Evolutionary conservation across 2,888 invertebrate genomes (phyloP), one percentile per base, ranked within the genome.

Genomic region (Heliconius sara): DNA sequence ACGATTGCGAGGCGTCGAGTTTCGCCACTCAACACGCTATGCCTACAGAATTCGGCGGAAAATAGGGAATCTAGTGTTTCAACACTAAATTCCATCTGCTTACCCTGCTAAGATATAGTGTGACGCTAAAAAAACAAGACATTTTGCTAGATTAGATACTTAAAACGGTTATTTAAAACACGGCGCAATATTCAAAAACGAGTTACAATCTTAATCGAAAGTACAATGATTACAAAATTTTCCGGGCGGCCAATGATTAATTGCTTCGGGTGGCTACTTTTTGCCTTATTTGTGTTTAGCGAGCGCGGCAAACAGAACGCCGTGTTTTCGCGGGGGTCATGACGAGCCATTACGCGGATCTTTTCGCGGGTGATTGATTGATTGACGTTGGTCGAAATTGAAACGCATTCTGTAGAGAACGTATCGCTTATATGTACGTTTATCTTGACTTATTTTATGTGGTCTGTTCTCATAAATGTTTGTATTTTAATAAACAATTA

Each of bases 361-460:
- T 91, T 92, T 91, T 92, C 89, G 88, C 87, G 86, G 86, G 89
- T 93, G 92, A 92, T 92, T 91, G 92, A 92, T 92, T 91, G 92
- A 93, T 92, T 88, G 88, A 87, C 85, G 85, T 86, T 86, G 84
- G 86, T 86, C 86, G 86, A 81, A 83, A 81, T 86, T 86, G 86
- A 81, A 83, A 81, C 80, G 78, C 60, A 77, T 78, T 82, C 60
- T 60, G n/a, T 60, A 34, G 72, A 57, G 34, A 7, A 16, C 22
- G 34, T 70, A 22, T 22, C 52, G 22, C 9, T 52, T 52, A 73
- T 57, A 27, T 12, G 12, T 65, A 5, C 57, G 39, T 47, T 16
- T 4, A n/a, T 27, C 65, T 65, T n/a, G 60, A 60, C 10, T 65
- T 60, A n/a, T n/a, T 60, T 60, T 60, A n/a, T 10, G 3, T n/a